Percentiles rank a stretch among this genome's conserved stretches.
Conservation (phyloP, 2,888 invertebrate genomes). For the Cyclophora albipunctata region DNA sequence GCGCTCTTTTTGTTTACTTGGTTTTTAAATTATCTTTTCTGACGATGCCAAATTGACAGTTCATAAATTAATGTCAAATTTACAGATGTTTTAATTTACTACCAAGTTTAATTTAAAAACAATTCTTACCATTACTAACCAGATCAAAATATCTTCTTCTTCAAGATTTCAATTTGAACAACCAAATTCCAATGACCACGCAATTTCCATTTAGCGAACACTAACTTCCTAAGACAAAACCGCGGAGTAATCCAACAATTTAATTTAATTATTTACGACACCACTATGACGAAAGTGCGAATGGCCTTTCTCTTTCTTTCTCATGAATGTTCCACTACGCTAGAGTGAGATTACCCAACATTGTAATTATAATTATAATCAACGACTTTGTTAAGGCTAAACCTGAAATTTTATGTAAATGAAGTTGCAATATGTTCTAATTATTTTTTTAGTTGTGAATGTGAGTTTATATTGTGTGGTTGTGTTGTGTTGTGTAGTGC, state of each 20-base stretch:
- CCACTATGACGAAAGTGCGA: conserved; percentile 42
- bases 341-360: conserved; percentile 50
- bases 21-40: no score
- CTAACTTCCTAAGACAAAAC: conserved; percentile 4
- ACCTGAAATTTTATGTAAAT: conserved; percentile 74
- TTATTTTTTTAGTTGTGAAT: conserved; percentile 58
- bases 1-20: no score
- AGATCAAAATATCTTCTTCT: no score
- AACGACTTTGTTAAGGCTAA: conserved; percentile 61
- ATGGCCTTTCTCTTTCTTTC: conserved; percentile 38
- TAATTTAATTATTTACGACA: conserved; percentile 49
- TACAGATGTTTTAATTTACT: no score
- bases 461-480: conserved; percentile 55
- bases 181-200: no score
- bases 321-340: conserved; percentile 28
- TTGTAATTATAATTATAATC: conserved; percentile 42
- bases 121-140: no score
- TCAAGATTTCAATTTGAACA: no score
- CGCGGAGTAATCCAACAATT: conserved; percentile 17
- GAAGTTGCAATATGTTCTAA: conserved; percentile 64
- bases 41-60: no score
- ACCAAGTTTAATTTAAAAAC: no score
- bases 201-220: no score
- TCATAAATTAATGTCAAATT: no score
- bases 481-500: conserved; percentile 37